Evolutionary conservation across 2,797 vertebrate species (phyloP).

Genomic region (Scarus forsteni): DNA sequence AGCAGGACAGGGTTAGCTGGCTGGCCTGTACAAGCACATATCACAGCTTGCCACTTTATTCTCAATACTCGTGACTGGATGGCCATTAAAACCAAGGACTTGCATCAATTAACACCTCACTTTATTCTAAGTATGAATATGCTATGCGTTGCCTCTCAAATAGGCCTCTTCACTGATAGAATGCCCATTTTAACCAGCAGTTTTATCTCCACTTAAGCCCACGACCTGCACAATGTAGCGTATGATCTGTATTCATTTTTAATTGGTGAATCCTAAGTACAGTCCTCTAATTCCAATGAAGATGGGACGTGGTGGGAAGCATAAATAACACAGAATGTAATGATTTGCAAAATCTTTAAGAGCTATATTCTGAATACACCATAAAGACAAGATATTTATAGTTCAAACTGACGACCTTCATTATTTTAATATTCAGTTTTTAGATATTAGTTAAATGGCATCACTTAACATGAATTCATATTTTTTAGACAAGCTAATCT

Average conservation of each 20-base stretch:
- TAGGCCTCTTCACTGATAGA: slow-evolving; percentile 21
- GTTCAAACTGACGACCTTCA: too few relatives aligned
- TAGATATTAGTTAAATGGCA: too few relatives aligned
- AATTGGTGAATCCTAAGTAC: neutral
- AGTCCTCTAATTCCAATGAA: too few relatives aligned
- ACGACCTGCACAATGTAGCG: neutral
- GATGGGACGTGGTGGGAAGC: too few relatives aligned
- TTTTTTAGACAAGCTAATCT: too few relatives aligned
- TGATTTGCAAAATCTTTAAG: too few relatives aligned
- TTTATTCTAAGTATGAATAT: slow-evolving; percentile 24
- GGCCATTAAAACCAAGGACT: slow-evolving; percentile 64
- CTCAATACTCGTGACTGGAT: slow-evolving; percentile 30
- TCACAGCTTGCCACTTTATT: slow-evolving; percentile 63
- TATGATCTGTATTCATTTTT: slow-evolving; percentile 1
- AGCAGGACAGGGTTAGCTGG: slow-evolving; percentile 57
- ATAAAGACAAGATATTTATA: too few relatives aligned
- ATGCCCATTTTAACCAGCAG: neutral
- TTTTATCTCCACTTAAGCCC: slow-evolving; percentile 16
- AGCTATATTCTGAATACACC: too few relatives aligned
- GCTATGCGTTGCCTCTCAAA: slow-evolving; percentile 47
- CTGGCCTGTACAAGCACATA: slow-evolving; percentile 59
- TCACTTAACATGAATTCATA: too few relatives aligned
- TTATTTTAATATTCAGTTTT: too few relatives aligned
- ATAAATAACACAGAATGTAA: too few relatives aligned
- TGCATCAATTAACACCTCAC: slow-evolving; percentile 52